A percentile compares a stretch with the other conserved stretches of the same genome.
phyloP scores from a whole-genome alignment of 2,113 vertebrate genomes.

The Loxodonta africana region DNA sequence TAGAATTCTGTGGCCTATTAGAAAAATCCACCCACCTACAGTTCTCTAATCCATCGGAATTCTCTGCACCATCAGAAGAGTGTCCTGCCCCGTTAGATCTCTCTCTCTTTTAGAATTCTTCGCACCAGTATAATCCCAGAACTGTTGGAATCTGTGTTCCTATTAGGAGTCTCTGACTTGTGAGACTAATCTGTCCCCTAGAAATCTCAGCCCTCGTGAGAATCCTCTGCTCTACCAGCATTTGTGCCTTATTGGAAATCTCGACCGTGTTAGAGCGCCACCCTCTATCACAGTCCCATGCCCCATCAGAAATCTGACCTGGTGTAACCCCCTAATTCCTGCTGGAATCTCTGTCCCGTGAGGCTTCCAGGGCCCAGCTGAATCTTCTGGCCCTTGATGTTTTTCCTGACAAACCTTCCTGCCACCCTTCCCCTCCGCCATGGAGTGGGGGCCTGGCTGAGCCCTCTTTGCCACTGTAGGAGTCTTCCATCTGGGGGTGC shows the following conservation, averaged over 20 bases:
- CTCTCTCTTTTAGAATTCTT: neutral
- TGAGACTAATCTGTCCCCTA: neutral
- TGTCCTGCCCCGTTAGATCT: neutral
- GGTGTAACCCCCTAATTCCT: neutral
- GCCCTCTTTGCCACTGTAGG: slow-evolving; percentile 86
- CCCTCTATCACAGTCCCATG: fast-evolving
- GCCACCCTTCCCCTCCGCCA: neutral
- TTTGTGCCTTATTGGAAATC: neutral
- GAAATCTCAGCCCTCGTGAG: neutral
- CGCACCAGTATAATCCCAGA: neutral
- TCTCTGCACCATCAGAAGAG: neutral
- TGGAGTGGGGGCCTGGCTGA: neutral
- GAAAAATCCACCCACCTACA: neutral
- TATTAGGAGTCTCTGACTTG: neutral
- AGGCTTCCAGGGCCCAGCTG: neutral
- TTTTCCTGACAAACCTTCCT: neutral
- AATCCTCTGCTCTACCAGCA: neutral
- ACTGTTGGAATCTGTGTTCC: neutral
- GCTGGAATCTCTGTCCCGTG: neutral
- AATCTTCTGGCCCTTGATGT: neutral
- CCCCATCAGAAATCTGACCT: neutral
- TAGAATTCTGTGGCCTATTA: neutral
- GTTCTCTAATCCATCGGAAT: neutral
- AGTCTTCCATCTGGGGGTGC: slow-evolving; percentile 94
- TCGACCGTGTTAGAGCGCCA: neutral